phyloP scores from a whole-genome alignment of 2,113 vertebrate genomes.

The Microcebus jonahi region DNA sequence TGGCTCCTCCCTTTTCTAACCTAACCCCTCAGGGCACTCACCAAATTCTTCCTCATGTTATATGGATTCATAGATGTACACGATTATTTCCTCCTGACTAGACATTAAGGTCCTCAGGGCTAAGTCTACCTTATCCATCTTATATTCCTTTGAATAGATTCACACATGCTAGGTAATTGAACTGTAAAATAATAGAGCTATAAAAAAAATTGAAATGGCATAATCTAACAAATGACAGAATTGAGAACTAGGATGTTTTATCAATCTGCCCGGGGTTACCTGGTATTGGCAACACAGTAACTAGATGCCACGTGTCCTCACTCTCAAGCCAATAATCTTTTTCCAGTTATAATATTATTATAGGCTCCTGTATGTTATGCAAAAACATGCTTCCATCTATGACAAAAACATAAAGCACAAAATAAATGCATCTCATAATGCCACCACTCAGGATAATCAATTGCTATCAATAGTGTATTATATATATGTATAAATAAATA shows the following conservation, averaged over 20 bases:
- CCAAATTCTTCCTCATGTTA: background rate
- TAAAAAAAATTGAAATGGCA: background rate
- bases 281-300: background rate
- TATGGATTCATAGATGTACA: background rate
- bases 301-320: background rate
- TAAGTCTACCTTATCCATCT: background rate
- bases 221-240: background rate
- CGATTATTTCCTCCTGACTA: background rate
- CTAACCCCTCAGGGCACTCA: background rate
- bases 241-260: background rate
- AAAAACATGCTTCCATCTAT: background rate
- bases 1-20: background rate
- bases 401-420: background rate
- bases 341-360: background rate
- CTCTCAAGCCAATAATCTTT: background rate
- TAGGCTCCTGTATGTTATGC: background rate
- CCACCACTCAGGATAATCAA: background rate
- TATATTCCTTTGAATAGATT: background rate
- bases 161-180: background rate
- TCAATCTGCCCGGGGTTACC: background rate
- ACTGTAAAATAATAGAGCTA: background rate
- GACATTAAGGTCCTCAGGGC: background rate
- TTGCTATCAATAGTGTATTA: background rate
- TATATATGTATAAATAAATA: background rate
- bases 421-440: background rate